Evolutionary conservation across 2,888 invertebrate genomes (phyloP).

Genomic region (Heliconius sara): DNA sequence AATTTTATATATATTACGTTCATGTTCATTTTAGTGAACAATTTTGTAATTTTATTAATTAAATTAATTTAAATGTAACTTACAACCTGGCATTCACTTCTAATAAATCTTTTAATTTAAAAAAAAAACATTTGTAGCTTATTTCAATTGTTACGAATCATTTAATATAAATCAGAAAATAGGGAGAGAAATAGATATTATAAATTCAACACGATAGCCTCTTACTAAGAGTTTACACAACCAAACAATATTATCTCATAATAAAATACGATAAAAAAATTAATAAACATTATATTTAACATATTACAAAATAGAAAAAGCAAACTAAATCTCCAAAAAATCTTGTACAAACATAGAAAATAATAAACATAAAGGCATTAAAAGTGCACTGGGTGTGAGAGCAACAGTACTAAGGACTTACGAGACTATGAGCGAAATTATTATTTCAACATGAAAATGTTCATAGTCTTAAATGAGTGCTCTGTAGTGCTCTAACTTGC

Average conservation of each 20-base stretch:
- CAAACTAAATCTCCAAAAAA: not conserved
- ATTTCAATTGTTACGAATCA: not conserved
- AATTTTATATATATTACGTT: not conserved
- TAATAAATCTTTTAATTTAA: too few relatives aligned
- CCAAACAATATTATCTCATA: not conserved
- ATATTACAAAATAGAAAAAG: not conserved
- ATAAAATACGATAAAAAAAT: not conserved
- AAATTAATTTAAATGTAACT: too few relatives aligned
- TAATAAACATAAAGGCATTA: constrained; percentile 24
- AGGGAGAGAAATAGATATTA: not conserved
- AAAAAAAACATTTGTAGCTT: too few relatives aligned
- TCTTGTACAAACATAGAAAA: not conserved
- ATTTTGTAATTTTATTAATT: too few relatives aligned
- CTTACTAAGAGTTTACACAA: not conserved
- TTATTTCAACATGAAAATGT: constrained; percentile 51
- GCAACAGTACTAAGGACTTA: constrained; percentile 32
- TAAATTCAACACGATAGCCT: not conserved
- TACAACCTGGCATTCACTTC: too few relatives aligned
- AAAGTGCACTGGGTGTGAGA: constrained; percentile 21
- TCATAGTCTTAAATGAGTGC: constrained; percentile 46
- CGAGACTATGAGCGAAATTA: constrained; percentile 45
- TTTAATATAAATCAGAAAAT: not conserved
- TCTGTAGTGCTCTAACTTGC: constrained; percentile 43
- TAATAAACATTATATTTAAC: not conserved
- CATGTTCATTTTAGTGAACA: not conserved